Base-by-base conservation (phyloP, 1,140 invertebrate genomes). In the Brachionus paranguensis region DNA sequence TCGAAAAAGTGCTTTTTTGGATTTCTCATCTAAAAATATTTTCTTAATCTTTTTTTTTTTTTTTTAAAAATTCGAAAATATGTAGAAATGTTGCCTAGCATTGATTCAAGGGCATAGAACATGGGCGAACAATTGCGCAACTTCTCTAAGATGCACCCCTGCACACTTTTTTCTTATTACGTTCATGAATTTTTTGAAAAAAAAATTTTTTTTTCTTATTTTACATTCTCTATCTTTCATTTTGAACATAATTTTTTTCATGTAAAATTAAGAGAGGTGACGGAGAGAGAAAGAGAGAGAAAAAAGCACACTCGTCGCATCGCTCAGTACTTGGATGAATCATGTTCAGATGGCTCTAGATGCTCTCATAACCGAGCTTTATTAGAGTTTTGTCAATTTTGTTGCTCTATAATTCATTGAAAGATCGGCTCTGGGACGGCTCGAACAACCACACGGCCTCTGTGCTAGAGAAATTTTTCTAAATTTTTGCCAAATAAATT, bases 1-100 rank as follows among this genome's bases (percentile, higher is more conserved):
- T 76, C 72, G 27, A 76, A 76, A 50, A 76, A 50, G 47, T 50
- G n/a, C 20, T 76, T 76, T 50, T 76, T 76, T 12, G 17, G 20
- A 76, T 76, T 76, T 37, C 72, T 76, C 72, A 76, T 76, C 20
- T 76, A 37, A 24, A 74, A 70, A 37, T 70, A 33, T 41, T 37
- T 37, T 68, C 20, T n/a, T n/a, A n/a, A 3, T 33, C 0, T 0
- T 33, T 4, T 33, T 3, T 33, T 33, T 33, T 33, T 33, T 33
- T 33, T 33, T 33, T 33, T n/a, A n/a, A n/a, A n/a, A 55, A 20
- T 47, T 47, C 8, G 17, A 55, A 55, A 55, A 55, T 55, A 55
- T 55, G 53, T 55, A 55, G 53, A 55, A 55, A 55, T 55, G 53
- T 55, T 55, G 53, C 53, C 53, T 55, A 55, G 53, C 53, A 55